Base-by-base conservation (phyloP, 2,797 vertebrate genomes). In the Catharus ustulatus region DNA sequence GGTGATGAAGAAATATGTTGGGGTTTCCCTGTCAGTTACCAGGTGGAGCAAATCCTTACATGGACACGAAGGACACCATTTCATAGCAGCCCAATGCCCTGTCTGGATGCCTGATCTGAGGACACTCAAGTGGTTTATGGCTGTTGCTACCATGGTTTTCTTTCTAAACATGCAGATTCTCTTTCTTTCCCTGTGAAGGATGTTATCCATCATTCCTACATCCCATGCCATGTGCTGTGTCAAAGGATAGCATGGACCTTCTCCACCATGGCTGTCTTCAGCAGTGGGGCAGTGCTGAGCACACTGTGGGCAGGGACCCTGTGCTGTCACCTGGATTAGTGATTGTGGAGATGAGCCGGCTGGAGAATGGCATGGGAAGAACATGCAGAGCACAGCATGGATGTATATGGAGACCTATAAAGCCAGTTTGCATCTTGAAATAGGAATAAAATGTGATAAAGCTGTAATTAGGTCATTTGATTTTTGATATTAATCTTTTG, bases 321-420 rank as follows among this genome's bases (percentile, higher is more conserved):
- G 4, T 20, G 1, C 24, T 46, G 55, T 26, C 36, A 10, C 26
- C 43, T 15, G 48, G 26, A 1, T 54, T 27, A 9, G 9, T 52
- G 52, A 4, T 16, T 9, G 18, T 21, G 32, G 54, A 30, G 15
- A 26, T 55, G 43, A 61, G 17, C 30, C 3, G 6, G 68, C 21
- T 29, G 2, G 23, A 34, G 42, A 55, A 6, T 5, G 4, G 45
- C 45, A 4, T 0, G 2, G 48, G 19, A 43, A 32, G 7, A 64
- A 7, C 38, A 12, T 2, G 14, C 55, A 11, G 46, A 88, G 59
- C 3, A 5, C 26, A 45, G 29, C 46, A 17, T 2, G 6, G 48
- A 7, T 26, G 22, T 26, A 27, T 15, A 3, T 2, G 13, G 43
- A 16, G 14, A 14, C 1, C 0, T 9, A 3, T 34, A 64, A 67